Percentiles rank a stretch among this genome's conserved stretches.
phyloP scores from a whole-genome alignment of 35 echinoderm and acorn worm genomes.

The Lytechinus variegatus region DNA sequence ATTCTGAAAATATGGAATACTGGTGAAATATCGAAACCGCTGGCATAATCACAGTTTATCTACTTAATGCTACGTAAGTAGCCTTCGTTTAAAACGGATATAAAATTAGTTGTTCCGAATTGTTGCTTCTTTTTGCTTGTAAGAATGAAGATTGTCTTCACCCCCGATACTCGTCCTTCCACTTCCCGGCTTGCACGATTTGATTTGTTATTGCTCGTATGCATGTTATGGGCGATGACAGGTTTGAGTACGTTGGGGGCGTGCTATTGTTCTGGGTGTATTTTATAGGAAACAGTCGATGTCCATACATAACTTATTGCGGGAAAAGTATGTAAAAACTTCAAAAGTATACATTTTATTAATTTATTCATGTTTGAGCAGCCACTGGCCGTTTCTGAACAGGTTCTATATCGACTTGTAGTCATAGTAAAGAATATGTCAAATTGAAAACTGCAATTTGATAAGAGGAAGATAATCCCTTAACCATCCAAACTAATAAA shows the following conservation, averaged over 20 bases:
- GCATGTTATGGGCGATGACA: not conserved
- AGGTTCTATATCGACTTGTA: too few relatives aligned
- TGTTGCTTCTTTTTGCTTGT: not conserved
- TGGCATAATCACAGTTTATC: not conserved
- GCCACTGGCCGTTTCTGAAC: too few relatives aligned
- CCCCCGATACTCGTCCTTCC: not conserved
- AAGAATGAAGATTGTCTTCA: not conserved
- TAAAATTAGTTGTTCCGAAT: not conserved
- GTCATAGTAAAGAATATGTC: too few relatives aligned
- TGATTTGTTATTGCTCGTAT: not conserved
- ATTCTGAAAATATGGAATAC: not conserved
- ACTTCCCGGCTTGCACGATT: too few relatives aligned
- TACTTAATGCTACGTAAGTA: not conserved
- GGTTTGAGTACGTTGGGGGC: not conserved
- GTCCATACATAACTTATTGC: too few relatives aligned
- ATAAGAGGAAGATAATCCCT: too few relatives aligned
- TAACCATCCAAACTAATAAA: too few relatives aligned
- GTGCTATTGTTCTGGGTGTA: not conserved
- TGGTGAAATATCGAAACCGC: not conserved
- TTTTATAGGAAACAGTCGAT: not conserved
- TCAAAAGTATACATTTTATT: too few relatives aligned
- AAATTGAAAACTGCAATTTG: too few relatives aligned
- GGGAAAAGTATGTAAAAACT: too few relatives aligned
- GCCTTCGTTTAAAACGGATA: not conserved
- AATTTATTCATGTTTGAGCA: too few relatives aligned